A percentile compares a stretch with the other conserved stretches of the same genome.
These are phyloP conservation scores for Hippopotamus amphibius DNA, from an alignment of 2,113 vertebrate genomes.

Conservation along the genomic window DNA sequence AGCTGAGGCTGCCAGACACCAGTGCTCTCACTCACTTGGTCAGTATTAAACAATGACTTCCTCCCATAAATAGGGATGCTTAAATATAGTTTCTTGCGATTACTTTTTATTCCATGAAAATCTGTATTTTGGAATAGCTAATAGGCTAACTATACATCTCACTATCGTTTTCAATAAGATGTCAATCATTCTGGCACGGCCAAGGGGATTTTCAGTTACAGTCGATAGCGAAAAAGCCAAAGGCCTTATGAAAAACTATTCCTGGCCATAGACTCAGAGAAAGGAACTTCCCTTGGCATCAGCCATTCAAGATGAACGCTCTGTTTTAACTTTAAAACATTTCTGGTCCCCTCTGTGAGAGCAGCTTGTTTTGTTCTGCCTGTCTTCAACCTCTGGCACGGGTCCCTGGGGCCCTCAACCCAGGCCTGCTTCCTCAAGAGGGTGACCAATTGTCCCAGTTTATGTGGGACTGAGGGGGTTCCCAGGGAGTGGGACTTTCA, in stretches of 20 bases:
- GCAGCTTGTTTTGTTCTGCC: background rate
- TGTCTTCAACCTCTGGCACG: background rate
- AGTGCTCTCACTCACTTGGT: background rate
- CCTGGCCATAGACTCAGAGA: background rate
- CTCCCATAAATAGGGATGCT: background rate
- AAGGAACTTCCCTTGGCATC: background rate
- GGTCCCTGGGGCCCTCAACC: background rate
- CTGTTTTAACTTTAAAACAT: background rate
- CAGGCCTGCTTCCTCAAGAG: background rate
- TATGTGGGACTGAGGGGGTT: background rate
- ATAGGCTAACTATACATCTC: background rate
- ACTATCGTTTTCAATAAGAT: background rate
- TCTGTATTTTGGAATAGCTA: background rate
- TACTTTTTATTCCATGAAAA: constrained; percentile 15
- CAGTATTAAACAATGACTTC: constrained; percentile 41
- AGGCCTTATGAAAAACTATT: background rate
- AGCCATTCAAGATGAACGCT: background rate
- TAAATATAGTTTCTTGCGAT: background rate
- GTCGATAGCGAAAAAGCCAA: background rate
- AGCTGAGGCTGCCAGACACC: constrained; percentile 26
- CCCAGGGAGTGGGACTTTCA: background rate
- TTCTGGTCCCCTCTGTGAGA: background rate
- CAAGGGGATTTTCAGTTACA: background rate
- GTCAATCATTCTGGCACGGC: background rate
- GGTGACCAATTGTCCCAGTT: background rate